These are phyloP conservation scores for Germaria angustata DNA, from an alignment of 2,888 invertebrate genomes.

Conservation along the genomic window DNA sequence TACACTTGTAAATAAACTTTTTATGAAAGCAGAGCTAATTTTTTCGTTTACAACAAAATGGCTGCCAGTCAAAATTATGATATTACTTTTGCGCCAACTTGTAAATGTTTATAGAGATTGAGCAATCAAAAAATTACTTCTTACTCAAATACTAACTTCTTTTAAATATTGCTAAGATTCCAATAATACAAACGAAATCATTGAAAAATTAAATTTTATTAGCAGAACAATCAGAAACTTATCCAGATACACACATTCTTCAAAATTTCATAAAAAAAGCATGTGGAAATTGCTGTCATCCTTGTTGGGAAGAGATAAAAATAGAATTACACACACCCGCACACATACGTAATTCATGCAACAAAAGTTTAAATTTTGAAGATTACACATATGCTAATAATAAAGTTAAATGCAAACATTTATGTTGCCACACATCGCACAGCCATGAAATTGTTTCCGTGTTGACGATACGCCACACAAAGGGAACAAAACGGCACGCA, in stretches of 20 bases:
- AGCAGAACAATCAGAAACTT: slow-evolving; percentile 30
- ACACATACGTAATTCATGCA: neutral
- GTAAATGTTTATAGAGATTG: too few relatives aligned
- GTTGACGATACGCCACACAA: slow-evolving; percentile 30
- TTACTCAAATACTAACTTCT: too few relatives aligned
- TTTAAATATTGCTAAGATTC: too few relatives aligned
- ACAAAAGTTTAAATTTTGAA: slow-evolving; percentile 18
- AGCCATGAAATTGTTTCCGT: slow-evolving; percentile 76
- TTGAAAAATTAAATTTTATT: slow-evolving; percentile 36
- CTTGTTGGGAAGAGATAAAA: slow-evolving; percentile 58
- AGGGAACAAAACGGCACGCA: slow-evolving; percentile 18
- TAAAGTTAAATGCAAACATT: slow-evolving; percentile 67
- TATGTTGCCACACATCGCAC: slow-evolving; percentile 69
- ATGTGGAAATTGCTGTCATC: slow-evolving; percentile 58
- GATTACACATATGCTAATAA: slow-evolving; percentile 68
- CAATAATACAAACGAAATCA: slow-evolving; percentile 6
- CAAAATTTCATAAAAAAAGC: neutral
- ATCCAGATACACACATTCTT: slow-evolving; percentile 33
- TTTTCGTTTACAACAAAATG: too few relatives aligned
- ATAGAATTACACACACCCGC: neutral
- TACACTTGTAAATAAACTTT: too few relatives aligned
- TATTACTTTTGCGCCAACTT: too few relatives aligned
- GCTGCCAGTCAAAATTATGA: too few relatives aligned
- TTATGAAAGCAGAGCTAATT: too few relatives aligned
- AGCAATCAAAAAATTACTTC: too few relatives aligned